Evolutionary conservation across 2,113 vertebrate genomes (phyloP).

Genomic region (Donacobius atricapilla): DNA sequence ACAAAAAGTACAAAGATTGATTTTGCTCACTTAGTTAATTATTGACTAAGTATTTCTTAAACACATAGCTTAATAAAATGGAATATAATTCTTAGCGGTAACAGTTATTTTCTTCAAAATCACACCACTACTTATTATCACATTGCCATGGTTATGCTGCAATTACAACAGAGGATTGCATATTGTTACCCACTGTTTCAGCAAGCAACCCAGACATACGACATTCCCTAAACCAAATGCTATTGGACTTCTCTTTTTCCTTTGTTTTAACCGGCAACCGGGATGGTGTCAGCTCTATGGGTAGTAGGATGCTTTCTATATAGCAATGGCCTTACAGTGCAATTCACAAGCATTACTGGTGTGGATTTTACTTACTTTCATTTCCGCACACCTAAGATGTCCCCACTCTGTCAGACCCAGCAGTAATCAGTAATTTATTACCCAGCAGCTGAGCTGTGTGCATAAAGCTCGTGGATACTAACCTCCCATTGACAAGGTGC

Average conservation of each 20-base stretch:
- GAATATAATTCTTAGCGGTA: background rate
- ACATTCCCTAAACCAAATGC: background rate
- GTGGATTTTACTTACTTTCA: background rate
- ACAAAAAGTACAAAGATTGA: background rate
- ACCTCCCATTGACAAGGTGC: too few species aligned
- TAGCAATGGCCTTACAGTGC: background rate
- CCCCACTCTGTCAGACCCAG: background rate
- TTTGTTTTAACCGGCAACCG: background rate
- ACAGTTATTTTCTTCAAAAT: background rate
- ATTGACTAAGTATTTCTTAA: background rate
- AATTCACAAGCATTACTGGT: background rate
- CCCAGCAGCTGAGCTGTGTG: background rate
- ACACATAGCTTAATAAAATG: background rate
- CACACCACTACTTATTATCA: background rate
- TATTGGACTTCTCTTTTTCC: background rate
- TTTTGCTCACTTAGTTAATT: background rate
- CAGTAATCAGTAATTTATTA: background rate
- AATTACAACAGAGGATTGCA: background rate
- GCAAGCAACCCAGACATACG: background rate
- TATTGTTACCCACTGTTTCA: background rate
- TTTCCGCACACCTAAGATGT: background rate
- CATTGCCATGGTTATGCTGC: background rate
- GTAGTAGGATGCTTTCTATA: background rate
- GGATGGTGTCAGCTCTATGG: background rate
- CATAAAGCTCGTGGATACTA: background rate